Conservation (phyloP, 2,888 invertebrate species). For the Endotricha flammealis region DNA sequence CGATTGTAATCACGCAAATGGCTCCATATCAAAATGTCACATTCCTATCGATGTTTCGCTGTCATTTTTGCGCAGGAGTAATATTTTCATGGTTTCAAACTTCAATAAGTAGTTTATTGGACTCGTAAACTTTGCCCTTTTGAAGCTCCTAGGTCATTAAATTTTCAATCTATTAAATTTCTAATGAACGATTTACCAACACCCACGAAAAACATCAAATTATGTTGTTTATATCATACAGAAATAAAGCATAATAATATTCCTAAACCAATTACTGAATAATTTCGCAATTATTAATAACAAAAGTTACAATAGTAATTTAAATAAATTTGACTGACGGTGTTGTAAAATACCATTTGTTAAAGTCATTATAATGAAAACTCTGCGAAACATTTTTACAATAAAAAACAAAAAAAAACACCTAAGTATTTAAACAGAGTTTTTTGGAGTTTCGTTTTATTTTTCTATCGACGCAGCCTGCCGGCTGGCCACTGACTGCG, state of each 20-base stretch:
- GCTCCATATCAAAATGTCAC: conserved; percentile 73
- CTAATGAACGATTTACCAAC: too few relatives aligned
- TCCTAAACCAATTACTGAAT: too few relatives aligned
- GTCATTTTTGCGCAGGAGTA: conserved; percentile 53
- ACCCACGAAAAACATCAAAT: too few relatives aligned
- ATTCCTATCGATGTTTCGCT: conserved; percentile 63
- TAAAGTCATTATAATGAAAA: conserved; percentile 31
- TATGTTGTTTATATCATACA: too few relatives aligned
- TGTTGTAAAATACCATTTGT: conserved; percentile 20
- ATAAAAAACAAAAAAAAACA: conserved; percentile 44
- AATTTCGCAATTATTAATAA: conserved; percentile 1
- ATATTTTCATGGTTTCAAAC: conserved; percentile 7
- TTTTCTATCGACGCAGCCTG: conserved; percentile 72
- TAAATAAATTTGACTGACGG: conserved; percentile 12
- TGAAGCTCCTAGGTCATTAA: too few relatives aligned
- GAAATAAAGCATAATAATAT: too few relatives aligned
- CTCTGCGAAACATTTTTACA: conserved; percentile 41
- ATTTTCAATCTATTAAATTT: too few relatives aligned
- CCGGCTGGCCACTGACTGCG: conserved; percentile 72
- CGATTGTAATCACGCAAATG: conserved; percentile 78
- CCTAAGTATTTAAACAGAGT: conserved; percentile 58
- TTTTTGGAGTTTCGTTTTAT: conserved; percentile 67
- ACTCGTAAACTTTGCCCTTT: too few relatives aligned
- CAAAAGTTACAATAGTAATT: conserved; percentile 9
- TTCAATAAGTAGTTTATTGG: too few relatives aligned